Conservation (phyloP, 64 coral and sea anemone genomes). For the Acropora tenuis region DNA sequence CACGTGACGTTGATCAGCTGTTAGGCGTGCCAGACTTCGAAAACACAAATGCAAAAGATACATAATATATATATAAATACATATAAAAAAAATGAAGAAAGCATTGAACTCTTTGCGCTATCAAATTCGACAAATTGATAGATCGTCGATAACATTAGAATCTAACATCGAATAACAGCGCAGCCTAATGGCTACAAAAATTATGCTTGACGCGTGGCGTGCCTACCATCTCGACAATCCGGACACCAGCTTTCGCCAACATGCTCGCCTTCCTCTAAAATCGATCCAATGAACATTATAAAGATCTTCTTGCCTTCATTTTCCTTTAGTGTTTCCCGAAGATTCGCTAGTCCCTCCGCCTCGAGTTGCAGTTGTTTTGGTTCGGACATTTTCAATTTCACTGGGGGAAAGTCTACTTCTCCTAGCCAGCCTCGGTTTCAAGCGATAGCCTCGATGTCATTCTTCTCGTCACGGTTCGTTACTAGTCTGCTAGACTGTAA, state of each 20-base stretch:
- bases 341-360: constrained; percentile 45
- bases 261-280: constrained; percentile 36
- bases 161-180: neutral
- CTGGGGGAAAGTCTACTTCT: neutral
- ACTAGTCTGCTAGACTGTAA: neutral
- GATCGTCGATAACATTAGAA: neutral
- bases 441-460: neutral
- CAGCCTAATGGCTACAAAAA: too few relatives aligned
- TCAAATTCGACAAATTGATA: neutral
- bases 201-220: neutral
- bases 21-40: too few relatives aligned
- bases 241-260: constrained; percentile 76
- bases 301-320: constrained; percentile 40
- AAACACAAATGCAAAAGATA: too few relatives aligned
- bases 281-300: constrained; percentile 73
- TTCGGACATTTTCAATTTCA: constrained; percentile 23
- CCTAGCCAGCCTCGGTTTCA: neutral
- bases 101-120: too few relatives aligned
- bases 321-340: constrained; percentile 25
- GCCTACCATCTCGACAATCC: constrained; percentile 74
- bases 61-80: too few relatives aligned
- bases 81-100: too few relatives aligned
- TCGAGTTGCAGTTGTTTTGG: constrained; percentile 26
- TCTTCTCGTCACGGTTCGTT: neutral
- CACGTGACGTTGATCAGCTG: too few relatives aligned